phyloP scores from a whole-genome alignment of 2,888 invertebrate genomes.

The Phyllotreta striolata region DNA sequence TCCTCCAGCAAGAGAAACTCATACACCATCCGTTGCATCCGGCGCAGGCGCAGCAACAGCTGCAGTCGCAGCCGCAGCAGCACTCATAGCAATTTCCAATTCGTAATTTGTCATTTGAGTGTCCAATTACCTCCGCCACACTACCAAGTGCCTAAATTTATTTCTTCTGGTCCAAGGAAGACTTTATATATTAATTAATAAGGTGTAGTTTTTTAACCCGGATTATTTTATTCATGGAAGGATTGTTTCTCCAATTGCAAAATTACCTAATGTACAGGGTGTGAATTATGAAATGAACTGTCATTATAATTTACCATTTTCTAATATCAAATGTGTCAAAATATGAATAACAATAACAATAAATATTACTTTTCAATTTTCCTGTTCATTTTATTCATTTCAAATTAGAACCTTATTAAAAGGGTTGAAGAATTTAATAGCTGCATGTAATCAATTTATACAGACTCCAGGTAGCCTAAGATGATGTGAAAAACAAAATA shows the following conservation, averaged over 20 bases:
- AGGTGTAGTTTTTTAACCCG: slow-evolving; percentile 61
- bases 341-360: slow-evolving; percentile 55
- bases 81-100: slow-evolving; percentile 57
- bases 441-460: too few relatives aligned
- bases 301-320: slow-evolving; percentile 61
- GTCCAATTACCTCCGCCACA: slow-evolving; percentile 53
- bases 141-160: slow-evolving; percentile 63
- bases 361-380: slow-evolving; percentile 45
- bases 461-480: too few relatives aligned
- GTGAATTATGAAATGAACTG: slow-evolving; percentile 55
- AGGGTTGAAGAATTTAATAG: too few relatives aligned
- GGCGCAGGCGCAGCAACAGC: slow-evolving; percentile 57
- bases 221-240: slow-evolving; percentile 57
- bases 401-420: neutral
- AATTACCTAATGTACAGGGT: slow-evolving; percentile 59
- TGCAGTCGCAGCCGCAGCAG: neutral
- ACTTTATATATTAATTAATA: slow-evolving; percentile 58
- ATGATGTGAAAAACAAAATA: too few relatives aligned
- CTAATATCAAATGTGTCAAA: slow-evolving; percentile 62
- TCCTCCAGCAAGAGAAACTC: slow-evolving; percentile 75
- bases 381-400: neutral
- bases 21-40: slow-evolving; percentile 54
- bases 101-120: slow-evolving; percentile 6
- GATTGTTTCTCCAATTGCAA: slow-evolving; percentile 60
- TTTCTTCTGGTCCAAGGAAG: slow-evolving; percentile 64